Conservation (phyloP, 2,888 invertebrate species). For the Amiota mariae region DNA sequence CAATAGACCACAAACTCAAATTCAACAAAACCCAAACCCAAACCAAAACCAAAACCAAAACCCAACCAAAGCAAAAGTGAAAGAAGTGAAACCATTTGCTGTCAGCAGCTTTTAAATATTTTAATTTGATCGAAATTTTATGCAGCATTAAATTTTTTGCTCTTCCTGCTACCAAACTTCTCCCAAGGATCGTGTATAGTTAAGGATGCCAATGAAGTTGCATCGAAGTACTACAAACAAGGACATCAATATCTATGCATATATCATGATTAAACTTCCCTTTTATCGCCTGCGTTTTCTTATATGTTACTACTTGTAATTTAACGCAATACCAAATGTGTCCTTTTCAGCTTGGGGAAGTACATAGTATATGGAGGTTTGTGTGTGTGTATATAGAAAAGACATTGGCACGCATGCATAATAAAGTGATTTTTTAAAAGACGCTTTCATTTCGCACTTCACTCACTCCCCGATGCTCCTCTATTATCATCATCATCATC, state of each 20-base stretch:
- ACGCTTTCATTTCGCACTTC: slow-evolving; percentile 50
- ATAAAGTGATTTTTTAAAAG: slow-evolving; percentile 66
- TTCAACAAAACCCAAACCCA: too few relatives aligned
- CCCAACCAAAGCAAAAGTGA: not conserved
- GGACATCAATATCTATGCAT: slow-evolving; percentile 26
- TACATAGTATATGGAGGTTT: not conserved
- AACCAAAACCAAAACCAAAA: too few relatives aligned
- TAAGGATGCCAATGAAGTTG: not conserved
- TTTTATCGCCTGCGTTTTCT: slow-evolving; percentile 49
- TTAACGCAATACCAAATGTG: slow-evolving; percentile 63
- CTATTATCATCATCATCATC: too few relatives aligned
- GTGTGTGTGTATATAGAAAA: not conserved
- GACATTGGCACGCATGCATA: slow-evolving; percentile 62
- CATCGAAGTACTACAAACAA: slow-evolving; percentile 22
- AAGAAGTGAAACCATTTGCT: slow-evolving; percentile 4
- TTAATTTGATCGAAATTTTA: slow-evolving; percentile 30
- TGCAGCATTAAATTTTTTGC: slow-evolving; percentile 29
- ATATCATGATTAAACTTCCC: slow-evolving; percentile 56
- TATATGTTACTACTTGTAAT: not conserved
- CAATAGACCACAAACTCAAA: too few relatives aligned
- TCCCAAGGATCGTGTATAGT: not conserved
- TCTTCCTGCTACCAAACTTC: too few relatives aligned
- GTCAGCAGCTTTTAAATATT: slow-evolving; percentile 9
- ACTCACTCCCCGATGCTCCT: not conserved
- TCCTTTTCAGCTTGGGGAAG: slow-evolving; percentile 43